phyloP scores from a whole-genome alignment of 2,113 vertebrate genomes.

The Oncorhynchus nerka region DNA sequence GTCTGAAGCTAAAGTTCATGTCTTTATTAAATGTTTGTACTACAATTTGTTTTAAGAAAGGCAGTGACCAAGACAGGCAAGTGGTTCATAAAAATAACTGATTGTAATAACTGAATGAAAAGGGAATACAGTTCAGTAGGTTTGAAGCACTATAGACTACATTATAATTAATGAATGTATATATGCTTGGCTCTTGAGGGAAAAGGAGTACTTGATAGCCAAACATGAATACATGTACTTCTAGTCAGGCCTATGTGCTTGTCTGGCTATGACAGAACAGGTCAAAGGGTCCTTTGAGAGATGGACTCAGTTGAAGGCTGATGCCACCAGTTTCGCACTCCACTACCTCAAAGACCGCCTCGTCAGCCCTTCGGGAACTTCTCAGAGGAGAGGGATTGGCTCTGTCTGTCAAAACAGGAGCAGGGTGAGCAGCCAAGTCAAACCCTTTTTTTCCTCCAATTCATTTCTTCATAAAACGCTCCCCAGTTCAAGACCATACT shows the following conservation, averaged over 20 bases:
- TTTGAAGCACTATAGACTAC: too few relatives aligned
- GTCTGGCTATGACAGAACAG: conserved; percentile 1
- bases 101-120: too few relatives aligned
- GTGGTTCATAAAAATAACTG: too few relatives aligned
- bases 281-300: not conserved
- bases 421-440: not conserved
- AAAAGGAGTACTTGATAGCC: not conserved
- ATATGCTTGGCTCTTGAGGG: too few relatives aligned
- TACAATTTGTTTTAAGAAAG: too few relatives aligned
- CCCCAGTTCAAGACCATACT: too few relatives aligned
- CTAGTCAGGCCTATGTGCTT: not conserved
- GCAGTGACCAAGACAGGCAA: not conserved
- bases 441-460: not conserved
- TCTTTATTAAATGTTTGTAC: too few relatives aligned
- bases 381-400: not conserved
- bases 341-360: not conserved
- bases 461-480: not conserved
- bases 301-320: not conserved
- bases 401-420: not conserved
- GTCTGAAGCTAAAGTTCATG: too few relatives aligned
- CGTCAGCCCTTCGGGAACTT: too few relatives aligned
- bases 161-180: too few relatives aligned
- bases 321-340: not conserved
- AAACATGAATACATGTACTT: not conserved
- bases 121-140: too few relatives aligned